These are phyloP conservation scores for Pristionchus fissidentatus DNA, from an alignment of 2,888 invertebrate genomes.

Conservation along the genomic window DNA sequence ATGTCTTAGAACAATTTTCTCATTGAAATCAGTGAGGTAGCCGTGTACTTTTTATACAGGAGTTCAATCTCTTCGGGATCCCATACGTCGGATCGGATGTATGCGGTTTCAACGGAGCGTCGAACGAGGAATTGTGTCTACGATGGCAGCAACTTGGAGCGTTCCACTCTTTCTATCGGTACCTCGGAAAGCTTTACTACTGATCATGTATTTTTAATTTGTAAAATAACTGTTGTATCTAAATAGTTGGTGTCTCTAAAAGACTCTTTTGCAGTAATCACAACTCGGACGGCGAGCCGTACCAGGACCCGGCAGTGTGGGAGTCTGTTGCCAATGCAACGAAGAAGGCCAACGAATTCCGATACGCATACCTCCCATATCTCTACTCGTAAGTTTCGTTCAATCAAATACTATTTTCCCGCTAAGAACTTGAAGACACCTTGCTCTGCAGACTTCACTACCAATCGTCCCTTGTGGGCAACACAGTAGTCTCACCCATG, in stretches of 20 bases:
- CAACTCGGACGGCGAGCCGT: constrained; percentile 55
- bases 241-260: too few species aligned
- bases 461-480: constrained; percentile 61
- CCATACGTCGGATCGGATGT: constrained; percentile 76
- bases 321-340: constrained; percentile 64
- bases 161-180: constrained; percentile 69
- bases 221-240: not conserved
- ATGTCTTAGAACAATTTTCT: too few species aligned
- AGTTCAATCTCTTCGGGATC: not conserved
- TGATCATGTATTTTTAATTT: too few species aligned
- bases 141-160: constrained; percentile 80
- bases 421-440: not conserved
- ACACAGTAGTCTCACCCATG: constrained; percentile 67
- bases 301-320: constrained; percentile 68
- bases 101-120: constrained; percentile 77
- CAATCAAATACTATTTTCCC: too few species aligned
- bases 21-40: constrained; percentile 67
- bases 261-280: constrained; percentile 58
- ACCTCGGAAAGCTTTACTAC: too few species aligned
- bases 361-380: constrained; percentile 66
- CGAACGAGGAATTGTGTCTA: constrained; percentile 79
- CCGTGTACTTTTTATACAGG: not conserved
- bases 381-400: constrained; percentile 58
- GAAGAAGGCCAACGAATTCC: constrained; percentile 60
- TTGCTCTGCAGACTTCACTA: constrained; percentile 62